These are phyloP conservation scores for Drosophila helvetica DNA, from an alignment of 2,888 invertebrate genomes.

Conservation along the genomic window DNA sequence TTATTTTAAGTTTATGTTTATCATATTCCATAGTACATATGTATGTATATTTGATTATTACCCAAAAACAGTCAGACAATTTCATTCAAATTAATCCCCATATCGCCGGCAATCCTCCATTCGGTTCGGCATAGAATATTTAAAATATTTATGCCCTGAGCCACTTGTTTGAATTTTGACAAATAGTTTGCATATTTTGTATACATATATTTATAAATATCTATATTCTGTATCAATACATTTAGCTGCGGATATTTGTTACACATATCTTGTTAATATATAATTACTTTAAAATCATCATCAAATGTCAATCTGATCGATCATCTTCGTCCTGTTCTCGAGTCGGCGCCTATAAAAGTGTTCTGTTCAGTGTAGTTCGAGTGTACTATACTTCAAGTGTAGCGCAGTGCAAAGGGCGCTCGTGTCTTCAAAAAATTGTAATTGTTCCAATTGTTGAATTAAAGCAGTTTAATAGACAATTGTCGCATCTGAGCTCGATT, in stretches of 20 bases:
- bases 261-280: conserved; percentile 33
- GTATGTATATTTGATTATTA: conserved; percentile 56
- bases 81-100: conserved; percentile 59
- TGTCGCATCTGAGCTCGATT: conserved; percentile 59
- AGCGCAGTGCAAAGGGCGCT: conserved; percentile 42
- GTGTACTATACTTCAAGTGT: conserved; percentile 26
- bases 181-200: conserved; percentile 50
- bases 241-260: conserved; percentile 40
- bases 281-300: conserved; percentile 44
- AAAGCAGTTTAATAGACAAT: conserved; percentile 59
- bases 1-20: conserved; percentile 46
- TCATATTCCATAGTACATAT: conserved; percentile 65
- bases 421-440: conserved; percentile 11
- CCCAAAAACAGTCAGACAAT: conserved; percentile 82
- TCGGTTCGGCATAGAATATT: conserved; percentile 66
- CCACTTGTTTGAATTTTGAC: conserved; percentile 68
- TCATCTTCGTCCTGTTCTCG: conserved; percentile 38
- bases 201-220: conserved; percentile 32
- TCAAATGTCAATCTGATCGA: conserved; percentile 33
- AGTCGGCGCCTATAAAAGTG: conserved; percentile 41
- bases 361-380: conserved; percentile 20
- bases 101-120: conserved; percentile 5
- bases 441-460: conserved; percentile 28
- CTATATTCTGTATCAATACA: too few relatives aligned
- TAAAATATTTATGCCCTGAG: conserved; percentile 80